Evolutionary conservation across 1,140 invertebrate genomes (phyloP).

Genomic region (Nylanderia fulva): DNA sequence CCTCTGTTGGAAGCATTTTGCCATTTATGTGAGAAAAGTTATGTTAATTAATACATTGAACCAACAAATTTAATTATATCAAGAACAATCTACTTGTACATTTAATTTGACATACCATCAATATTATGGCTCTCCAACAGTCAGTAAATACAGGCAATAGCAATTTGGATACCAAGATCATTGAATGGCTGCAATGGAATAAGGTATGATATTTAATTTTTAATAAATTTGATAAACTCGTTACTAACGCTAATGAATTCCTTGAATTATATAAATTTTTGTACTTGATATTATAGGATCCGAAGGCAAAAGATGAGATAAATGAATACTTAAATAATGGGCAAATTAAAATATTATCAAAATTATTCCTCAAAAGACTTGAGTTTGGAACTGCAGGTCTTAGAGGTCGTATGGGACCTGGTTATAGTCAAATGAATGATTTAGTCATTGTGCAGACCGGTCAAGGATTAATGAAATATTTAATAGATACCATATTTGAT

Average conservation of each 20-base stretch:
- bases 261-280: constrained; percentile 34
- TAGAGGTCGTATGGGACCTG: constrained; percentile 96
- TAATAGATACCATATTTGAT: constrained; percentile 87
- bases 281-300: constrained; percentile 83
- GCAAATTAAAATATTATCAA: constrained; percentile 86
- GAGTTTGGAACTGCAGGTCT: constrained; percentile 97
- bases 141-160: constrained; percentile 78
- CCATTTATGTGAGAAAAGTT: neutral
- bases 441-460: constrained; percentile 98
- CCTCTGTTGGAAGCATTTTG: neutral
- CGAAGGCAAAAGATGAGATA: constrained; percentile 85
- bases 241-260: constrained; percentile 67
- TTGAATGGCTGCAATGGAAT: constrained; percentile 89
- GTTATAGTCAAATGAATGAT: constrained; percentile 98
- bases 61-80: neutral
- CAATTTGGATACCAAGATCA: constrained; percentile 87
- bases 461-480: constrained; percentile 95
- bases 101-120: neutral
- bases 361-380: constrained; percentile 89
- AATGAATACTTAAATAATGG: constrained; percentile 84
- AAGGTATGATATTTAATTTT: constrained; percentile 82
- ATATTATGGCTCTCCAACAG: constrained; percentile 65
- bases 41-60: neutral
- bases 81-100: neutral
- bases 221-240: neutral